phyloP scores from a whole-genome alignment of 1,140 invertebrate genomes.

The Acromyrmex echinatior region DNA sequence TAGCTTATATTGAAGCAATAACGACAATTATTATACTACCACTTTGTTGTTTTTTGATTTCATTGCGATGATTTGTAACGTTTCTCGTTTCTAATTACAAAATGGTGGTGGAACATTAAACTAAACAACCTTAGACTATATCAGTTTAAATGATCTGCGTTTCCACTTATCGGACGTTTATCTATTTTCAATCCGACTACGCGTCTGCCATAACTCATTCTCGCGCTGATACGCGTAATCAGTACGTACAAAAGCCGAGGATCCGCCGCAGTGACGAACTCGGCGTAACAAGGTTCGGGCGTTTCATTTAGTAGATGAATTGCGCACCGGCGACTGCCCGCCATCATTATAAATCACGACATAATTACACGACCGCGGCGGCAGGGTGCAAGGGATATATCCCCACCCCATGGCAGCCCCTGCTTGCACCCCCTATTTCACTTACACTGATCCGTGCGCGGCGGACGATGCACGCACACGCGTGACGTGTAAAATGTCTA shows the following conservation, averaged over 20 bases:
- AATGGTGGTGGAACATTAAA: background rate
- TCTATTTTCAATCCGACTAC: conserved; percentile 58
- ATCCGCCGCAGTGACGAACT: conserved; percentile 71
- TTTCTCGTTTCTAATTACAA: background rate
- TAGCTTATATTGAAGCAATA: background rate
- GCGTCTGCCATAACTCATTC: conserved; percentile 56
- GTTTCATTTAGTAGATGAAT: conserved; percentile 79
- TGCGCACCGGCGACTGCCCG: conserved; percentile 72
- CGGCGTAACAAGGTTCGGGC: conserved; percentile 76
- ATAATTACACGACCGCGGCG: conserved; percentile 78
- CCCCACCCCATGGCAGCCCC: conserved; percentile 37
- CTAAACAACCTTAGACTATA: background rate
- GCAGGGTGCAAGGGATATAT: conserved; percentile 73
- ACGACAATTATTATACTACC: background rate
- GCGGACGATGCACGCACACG: background rate
- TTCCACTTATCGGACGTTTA: conserved; percentile 45
- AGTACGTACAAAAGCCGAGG: conserved; percentile 69
- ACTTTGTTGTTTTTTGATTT: background rate
- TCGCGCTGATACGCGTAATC: conserved; percentile 59
- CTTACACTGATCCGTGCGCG: conserved; percentile 43
- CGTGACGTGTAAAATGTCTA: background rate
- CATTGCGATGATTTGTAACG: background rate
- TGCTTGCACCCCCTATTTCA: conserved; percentile 65
- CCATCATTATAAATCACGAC: conserved; percentile 81
- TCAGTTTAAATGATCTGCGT: background rate